These are phyloP conservation scores for Astatoreochromis straeleni DNA, from an alignment of 2,113 vertebrate species.

Conservation along the genomic window DNA sequence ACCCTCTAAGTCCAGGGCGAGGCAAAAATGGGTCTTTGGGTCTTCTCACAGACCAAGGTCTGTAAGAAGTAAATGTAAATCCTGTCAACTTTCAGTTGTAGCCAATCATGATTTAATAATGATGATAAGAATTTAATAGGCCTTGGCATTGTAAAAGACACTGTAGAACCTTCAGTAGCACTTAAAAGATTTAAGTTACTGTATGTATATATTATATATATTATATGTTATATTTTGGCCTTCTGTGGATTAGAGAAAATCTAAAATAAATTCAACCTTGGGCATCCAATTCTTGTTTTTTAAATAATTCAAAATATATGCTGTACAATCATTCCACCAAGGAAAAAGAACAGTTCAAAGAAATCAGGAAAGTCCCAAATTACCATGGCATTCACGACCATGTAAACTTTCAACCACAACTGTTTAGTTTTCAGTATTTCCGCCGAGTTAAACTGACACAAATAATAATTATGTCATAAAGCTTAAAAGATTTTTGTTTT, in stretches of 20 bases:
- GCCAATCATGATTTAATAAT: not conserved
- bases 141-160: not conserved
- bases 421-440: too few relatives aligned
- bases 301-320: not conserved
- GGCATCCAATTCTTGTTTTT: not conserved
- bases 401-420: too few relatives aligned
- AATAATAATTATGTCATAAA: too few relatives aligned
- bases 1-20: not conserved
- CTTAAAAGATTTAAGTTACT: not conserved
- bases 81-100: not conserved
- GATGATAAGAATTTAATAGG: not conserved
- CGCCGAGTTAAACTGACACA: too few relatives aligned
- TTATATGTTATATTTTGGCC: not conserved
- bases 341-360: too few relatives aligned
- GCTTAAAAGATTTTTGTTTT: too few relatives aligned
- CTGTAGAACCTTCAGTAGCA: not conserved
- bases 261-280: not conserved
- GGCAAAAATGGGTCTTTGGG: not conserved
- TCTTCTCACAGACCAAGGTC: not conserved
- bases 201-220: not conserved
- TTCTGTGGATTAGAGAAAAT: not conserved
- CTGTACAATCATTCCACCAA: too few relatives aligned
- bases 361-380: too few relatives aligned
- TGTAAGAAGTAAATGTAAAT: not conserved
- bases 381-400: too few relatives aligned